Base-by-base conservation (phyloP, 2,888 invertebrate genomes). In the Drosophila atripex region DNA sequence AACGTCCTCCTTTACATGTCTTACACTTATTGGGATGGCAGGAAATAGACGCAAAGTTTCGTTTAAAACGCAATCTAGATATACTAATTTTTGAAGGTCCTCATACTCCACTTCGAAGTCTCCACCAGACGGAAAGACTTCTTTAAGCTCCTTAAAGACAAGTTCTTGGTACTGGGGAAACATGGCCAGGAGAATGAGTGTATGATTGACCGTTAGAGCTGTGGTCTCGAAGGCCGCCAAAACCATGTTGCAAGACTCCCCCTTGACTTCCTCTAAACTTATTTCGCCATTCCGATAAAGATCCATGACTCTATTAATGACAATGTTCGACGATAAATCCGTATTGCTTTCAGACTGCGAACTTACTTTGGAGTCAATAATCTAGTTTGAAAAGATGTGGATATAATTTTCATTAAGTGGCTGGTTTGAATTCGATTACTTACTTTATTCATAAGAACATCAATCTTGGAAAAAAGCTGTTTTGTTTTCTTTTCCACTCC, bases 1-100 rank as follows among this genome's bases (percentile, higher is more conserved):
- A 0, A 89, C 30, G 21, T 90, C 84, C 3, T 78, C 59, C 1
- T 61, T 51, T 1, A 75, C 60, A 51, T 84, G 64, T n/a, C 91
- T 73, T 0, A 75, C 70, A 0, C 85, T 64, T 0, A 86, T 3
- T 0, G 91, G 89, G 8, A 87, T 69, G 0, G 88, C 73, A 2
- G 91, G 85, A 61, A 90, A 76, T 0, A 91, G n/a, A 1, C 91
- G 80, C 80, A 91, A 69, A 0, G 82, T 70, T 55, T 91, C 91
- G 32, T 89, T 90, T 0, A 90, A 53, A 1, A 91, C 74, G 74
- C 89, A 86, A 30, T 90, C 90, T 49, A 89, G 71, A 28, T 88
- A 90, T 2, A 74, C 66, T 71, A 91, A 78, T 43, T 89, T 78
- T 38, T 85, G 82, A 0, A 75, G 58, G 25, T 89, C 84, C 3